A percentile compares a stretch with the other conserved stretches of the same genome.
phyloP scores from a whole-genome alignment of 1,140 invertebrate species.

The Hermetia illucens region DNA sequence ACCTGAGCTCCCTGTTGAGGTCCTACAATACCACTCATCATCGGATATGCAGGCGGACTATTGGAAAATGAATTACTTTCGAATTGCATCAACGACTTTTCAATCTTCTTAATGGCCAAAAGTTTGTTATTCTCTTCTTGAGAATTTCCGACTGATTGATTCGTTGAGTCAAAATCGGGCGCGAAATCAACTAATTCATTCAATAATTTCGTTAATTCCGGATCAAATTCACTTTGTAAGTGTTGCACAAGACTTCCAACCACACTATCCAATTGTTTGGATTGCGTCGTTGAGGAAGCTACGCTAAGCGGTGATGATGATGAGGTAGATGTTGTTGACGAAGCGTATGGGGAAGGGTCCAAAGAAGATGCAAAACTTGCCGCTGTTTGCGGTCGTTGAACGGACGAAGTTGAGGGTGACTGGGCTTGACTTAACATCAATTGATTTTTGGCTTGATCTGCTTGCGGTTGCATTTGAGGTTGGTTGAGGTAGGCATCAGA shows the following conservation, averaged over 20 bases:
- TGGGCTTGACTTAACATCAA: background rate
- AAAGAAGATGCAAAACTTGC: slow-evolving; percentile 2
- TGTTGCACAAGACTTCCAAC: slow-evolving; percentile 11
- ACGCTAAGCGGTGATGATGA: slow-evolving; percentile 4
- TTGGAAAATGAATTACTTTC: slow-evolving; percentile 47
- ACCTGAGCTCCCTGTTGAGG: no score
- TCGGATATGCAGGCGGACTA: slow-evolving; percentile 49
- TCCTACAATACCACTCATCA: slow-evolving; percentile 11
- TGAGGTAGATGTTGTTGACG: slow-evolving; percentile 3
- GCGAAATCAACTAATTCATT: slow-evolving; percentile 73
- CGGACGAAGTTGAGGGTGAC: slow-evolving; percentile 3
- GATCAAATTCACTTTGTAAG: slow-evolving; percentile 36
- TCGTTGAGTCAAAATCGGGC: slow-evolving; percentile 39
- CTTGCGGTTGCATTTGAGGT: slow-evolving; percentile 10
- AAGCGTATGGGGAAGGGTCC: slow-evolving; percentile 6
- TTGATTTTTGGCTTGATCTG: slow-evolving; percentile 8
- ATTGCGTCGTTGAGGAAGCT: slow-evolving; percentile 19
- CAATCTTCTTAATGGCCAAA: slow-evolving; percentile 78
- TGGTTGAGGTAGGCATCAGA: slow-evolving; percentile 42
- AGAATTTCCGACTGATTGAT: slow-evolving; percentile 9
- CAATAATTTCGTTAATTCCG: slow-evolving; percentile 61
- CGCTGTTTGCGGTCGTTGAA: slow-evolving; percentile 7
- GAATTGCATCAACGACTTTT: slow-evolving; percentile 77
- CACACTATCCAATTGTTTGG: slow-evolving; percentile 6
- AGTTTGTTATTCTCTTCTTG: slow-evolving; percentile 47